Evolutionary conservation across 2,888 invertebrate genomes (phyloP).

Genomic region (Aporophyla nigra): DNA sequence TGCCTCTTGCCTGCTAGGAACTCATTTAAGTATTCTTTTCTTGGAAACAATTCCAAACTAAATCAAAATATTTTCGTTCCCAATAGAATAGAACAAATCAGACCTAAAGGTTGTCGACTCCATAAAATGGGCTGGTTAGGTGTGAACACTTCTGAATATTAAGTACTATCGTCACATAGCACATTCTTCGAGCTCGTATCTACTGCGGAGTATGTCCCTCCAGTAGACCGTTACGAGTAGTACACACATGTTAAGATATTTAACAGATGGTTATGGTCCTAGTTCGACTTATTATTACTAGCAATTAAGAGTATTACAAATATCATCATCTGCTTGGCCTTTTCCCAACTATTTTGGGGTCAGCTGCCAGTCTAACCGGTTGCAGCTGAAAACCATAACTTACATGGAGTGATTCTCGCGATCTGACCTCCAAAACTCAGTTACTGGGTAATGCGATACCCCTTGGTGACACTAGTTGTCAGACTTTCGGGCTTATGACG

Average conservation of each 20-base stretch:
- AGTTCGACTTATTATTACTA: conserved; percentile 7
- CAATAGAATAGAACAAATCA: conserved; percentile 38
- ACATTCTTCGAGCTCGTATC: conserved; percentile 27
- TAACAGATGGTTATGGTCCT: conserved; percentile 29
- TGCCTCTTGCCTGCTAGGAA: conserved; percentile 15
- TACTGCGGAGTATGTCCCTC: neutral
- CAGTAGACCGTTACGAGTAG: conserved; percentile 18
- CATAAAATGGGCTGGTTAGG: conserved; percentile 24
- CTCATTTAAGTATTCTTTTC: conserved; percentile 14
- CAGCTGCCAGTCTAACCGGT: no score
- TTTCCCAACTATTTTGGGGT: no score
- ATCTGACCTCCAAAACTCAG: no score
- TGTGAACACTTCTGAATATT: conserved; percentile 50
- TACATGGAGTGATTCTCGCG: no score
- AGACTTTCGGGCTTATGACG: no score
- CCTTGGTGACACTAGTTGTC: no score
- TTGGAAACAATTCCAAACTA: conserved; percentile 31
- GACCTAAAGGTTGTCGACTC: conserved; percentile 39
- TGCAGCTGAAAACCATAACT: no score
- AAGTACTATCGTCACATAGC: conserved; percentile 32
- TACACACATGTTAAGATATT: conserved; percentile 29
- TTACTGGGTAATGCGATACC: no score
- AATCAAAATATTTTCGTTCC: conserved; percentile 34
- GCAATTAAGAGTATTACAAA: no score
- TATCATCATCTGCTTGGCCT: no score